phyloP scores from a whole-genome alignment of 2,113 vertebrate species.

The Sclerurus mexicanus region DNA sequence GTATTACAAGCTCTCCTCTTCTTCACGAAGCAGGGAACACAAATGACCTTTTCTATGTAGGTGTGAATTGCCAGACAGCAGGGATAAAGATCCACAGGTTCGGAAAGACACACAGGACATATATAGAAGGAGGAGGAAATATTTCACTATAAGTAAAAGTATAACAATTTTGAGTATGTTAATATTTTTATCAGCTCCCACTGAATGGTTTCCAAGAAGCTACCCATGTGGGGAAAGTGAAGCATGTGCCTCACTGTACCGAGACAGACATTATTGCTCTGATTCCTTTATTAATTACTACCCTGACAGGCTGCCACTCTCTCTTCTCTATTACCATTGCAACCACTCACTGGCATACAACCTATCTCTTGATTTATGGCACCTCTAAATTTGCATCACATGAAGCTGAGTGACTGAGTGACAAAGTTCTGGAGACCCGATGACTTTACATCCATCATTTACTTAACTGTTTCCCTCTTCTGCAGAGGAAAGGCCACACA shows the following conservation, averaged over 20 bases:
- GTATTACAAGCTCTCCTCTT: background rate
- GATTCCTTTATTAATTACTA: background rate
- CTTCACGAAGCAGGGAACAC: background rate
- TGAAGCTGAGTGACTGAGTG: background rate
- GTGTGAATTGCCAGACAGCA: background rate
- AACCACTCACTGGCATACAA: background rate
- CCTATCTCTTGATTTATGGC: background rate
- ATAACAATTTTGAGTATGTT: background rate
- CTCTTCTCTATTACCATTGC: background rate
- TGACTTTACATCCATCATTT: background rate
- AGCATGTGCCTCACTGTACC: background rate
- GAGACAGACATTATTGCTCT: background rate
- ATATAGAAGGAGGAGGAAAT: background rate
- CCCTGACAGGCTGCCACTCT: background rate
- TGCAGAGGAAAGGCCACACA: background rate
- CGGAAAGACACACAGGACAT: background rate
- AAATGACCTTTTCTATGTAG: background rate
- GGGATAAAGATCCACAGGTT: background rate
- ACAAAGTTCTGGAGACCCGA: background rate
- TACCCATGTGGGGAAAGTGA: background rate
- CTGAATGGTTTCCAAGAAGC: background rate
- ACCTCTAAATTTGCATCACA: background rate
- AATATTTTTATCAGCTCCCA: background rate
- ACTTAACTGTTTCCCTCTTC: background rate
- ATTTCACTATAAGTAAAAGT: background rate